Base-by-base conservation (phyloP, 2,113 vertebrate genomes). In the Hylia prasina region DNA sequence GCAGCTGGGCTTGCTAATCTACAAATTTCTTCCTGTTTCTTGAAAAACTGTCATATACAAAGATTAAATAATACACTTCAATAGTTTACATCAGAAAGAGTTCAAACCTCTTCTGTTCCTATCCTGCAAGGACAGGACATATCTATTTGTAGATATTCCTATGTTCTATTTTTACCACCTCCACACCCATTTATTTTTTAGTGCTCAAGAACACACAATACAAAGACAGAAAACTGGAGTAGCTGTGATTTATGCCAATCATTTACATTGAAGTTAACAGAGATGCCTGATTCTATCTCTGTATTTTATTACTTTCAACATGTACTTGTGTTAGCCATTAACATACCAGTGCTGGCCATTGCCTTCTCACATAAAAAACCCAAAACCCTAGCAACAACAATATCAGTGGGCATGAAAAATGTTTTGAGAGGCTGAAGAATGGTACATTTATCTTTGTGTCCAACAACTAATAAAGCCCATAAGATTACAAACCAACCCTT, bases 321-420 rank as follows among this genome's bases (percentile, higher is more conserved):
- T 17, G 45, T 58, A 69, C 81, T 95, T 93, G 66, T 89, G 81
- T 87, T 82, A 90, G 81, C 70, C 66, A 85, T 91, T 93, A 95
- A 94, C 70, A 94, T 82, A 87, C 61, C 83, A 93, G n/a, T 20
- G 54, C 54, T 81, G 54, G 37, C 48, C 89, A 91, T 2, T 76
- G 89, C 50, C 53, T 75, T 89, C 70, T 61, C 30, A 39, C 11
- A 91, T 6, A 58, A 53, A 75, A 79, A 57, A 7, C 2, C 15
- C 15, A 25, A 63, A 65, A 7, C 0, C 13, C 22, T 56, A 80
- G 61, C 35, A 72, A 85, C 47, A 28, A 80, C 93, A 89, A 73
- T 42, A 91, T 45, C 75, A 93, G 71, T 91, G 35, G 37, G 77
- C 37, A 91, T 51, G 42, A 89, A 94, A 91, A 94, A 92, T 28